Base-by-base conservation (phyloP, 2,888 invertebrate species). In the Mythimna pallens region DNA sequence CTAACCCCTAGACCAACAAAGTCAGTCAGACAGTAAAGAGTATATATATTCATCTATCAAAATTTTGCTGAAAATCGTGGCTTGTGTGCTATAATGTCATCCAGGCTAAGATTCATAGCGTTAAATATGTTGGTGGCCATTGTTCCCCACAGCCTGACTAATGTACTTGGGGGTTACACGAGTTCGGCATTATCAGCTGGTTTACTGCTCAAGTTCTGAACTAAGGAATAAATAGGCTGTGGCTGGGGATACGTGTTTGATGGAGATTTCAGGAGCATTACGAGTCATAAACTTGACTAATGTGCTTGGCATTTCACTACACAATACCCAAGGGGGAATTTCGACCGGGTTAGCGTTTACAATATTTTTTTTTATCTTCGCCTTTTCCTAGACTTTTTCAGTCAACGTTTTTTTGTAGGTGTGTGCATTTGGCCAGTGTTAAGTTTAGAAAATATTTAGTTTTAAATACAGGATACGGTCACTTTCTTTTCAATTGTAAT, bases 201-300 rank as follows among this genome's bases (percentile, higher is more conserved):
- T 79, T 82, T 70, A 79, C 52, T 62, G 61, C 36, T 65, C n/a
- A 82, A 81, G 55, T 74, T 79, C 10, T 62, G 57, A 50, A 50
- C n/a, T 63, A 58, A 66, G 58, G 50, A 58, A 65, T 70, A 43
- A 22, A 58, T 50, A 65, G 47, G 22, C 12, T 55, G 43, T 54
- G 34, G 22, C 30, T 58, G 58, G 47, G 30, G 58, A 55, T 14
- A 54, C 12, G 12, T 43, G 59, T 52, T 64, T 52, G 63, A 58
- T 61, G 57, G 20, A 50, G 57, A 34, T 64, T 59, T 43, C 30
- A 47, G 22, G 14, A 58, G 36, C n/a, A 22, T 61, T 68, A 61
- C 52, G 25, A 17, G n/a, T 59, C 47, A 22, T 50, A 36, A 67
- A 36, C 17, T 34, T 22, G 55, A 55, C 36, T 65, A 65, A 22